Conservation (phyloP, 2,797 vertebrate genomes). For the Melanotaenia parkinsoni region DNA sequence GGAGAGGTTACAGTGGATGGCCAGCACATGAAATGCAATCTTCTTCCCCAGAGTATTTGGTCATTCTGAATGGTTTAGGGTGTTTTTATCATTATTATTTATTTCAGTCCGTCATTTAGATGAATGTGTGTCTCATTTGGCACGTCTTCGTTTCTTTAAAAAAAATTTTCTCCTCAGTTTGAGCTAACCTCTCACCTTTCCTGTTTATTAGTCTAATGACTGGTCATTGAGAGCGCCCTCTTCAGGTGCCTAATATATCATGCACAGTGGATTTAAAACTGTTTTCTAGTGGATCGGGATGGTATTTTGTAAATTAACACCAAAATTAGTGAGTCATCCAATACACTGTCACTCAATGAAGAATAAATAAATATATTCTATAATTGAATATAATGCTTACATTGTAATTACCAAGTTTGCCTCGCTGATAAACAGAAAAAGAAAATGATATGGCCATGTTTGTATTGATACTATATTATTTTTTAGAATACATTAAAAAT, state of each 20-base stretch:
- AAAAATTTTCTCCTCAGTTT: neutral
- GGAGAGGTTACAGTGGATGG: neutral
- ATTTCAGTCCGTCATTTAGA: neutral
- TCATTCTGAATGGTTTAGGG: neutral
- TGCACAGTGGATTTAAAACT: no score
- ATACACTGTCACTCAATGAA: no score
- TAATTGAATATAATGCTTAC: no score
- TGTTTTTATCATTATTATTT: neutral
- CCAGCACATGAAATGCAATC: neutral
- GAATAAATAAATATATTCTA: no score
- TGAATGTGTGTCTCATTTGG: neutral
- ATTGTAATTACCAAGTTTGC: no score
- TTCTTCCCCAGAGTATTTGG: neutral
- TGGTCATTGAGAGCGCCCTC: constrained; percentile 67
- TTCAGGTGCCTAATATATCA: constrained; percentile 41
- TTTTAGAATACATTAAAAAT: no score
- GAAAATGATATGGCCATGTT: no score
- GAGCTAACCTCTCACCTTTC: constrained; percentile 12
- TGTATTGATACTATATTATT: no score
- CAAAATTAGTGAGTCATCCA: no score
- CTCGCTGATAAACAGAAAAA: no score
- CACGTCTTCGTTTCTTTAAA: neutral
- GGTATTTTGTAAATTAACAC: no score
- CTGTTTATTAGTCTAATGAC: constrained; percentile 36
- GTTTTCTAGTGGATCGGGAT: no score